Evolutionary conservation across 1,140 invertebrate genomes (phyloP).

Genomic region (Cherax destructor): DNA sequence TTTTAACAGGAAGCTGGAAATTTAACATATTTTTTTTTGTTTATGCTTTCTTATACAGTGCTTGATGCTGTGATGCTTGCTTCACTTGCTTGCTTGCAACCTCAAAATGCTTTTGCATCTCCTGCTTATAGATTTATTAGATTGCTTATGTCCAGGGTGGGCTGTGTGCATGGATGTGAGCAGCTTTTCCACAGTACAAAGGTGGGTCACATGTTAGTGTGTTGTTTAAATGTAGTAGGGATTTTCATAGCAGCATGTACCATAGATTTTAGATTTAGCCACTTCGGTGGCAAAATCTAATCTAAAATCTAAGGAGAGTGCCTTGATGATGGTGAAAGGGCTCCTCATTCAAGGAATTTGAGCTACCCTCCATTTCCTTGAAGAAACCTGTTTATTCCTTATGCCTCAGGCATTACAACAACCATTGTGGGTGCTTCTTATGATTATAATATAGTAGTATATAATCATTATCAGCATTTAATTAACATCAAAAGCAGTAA

Average conservation of each 20-base stretch:
- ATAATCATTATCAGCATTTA: too few species aligned
- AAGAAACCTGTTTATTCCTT: too few species aligned
- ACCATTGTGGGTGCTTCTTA: too few species aligned
- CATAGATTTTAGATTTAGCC: too few species aligned
- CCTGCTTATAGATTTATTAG: background rate
- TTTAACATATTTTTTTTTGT: background rate
- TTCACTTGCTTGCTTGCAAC: background rate
- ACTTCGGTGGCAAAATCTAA: too few species aligned
- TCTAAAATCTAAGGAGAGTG: too few species aligned
- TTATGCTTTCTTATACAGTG: background rate
- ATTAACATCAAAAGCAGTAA: too few species aligned
- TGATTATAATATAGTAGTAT: too few species aligned
- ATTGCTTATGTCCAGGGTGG: background rate
- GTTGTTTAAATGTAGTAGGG: too few species aligned
- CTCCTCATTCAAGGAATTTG: background rate
- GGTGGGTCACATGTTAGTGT: background rate
- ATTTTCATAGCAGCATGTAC: too few species aligned
- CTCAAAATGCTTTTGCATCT: background rate
- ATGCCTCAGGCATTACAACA: too few species aligned
- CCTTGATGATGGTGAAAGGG: too few species aligned
- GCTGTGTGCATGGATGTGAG: slow-evolving; percentile 14
- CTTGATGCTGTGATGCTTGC: background rate
- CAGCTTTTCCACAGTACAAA: background rate
- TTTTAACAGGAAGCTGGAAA: background rate
- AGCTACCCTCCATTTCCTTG: background rate